Evolutionary conservation across 2,888 invertebrate genomes (phyloP), one percentile per base, ranked within the genome.

Genomic region (Halictus quadricinctus): DNA sequence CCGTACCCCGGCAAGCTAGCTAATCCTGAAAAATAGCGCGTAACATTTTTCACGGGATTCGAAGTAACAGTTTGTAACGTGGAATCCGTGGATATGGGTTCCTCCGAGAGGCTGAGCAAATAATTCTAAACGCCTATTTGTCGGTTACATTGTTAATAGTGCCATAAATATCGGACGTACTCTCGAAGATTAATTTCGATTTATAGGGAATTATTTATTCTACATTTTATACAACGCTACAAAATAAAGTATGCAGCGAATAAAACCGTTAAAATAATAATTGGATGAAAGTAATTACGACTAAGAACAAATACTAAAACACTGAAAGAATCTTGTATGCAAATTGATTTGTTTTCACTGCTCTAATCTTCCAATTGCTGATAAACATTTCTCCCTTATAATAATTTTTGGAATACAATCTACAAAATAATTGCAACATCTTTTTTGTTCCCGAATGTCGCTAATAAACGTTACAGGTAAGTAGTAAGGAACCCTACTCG

Each of bases 21-120:
- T 93, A 93, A 94, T 94, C 93, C 91, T 92, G 92, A 93, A 92
- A 92, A 92, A 94, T 93, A 88, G 90, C 87, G 72, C 25, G 73
- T 80, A 85, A 87, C 91, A 92, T 93, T 93, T 93, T 91, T 93
- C 92, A 93, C 88, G 60, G 89, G 90, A 92, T 93, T 87, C 91
- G 83, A 92, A 92, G 90, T 91, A 90, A 88, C 89, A 91, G 93
- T 92, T 91, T 92, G 91, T 88, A 87, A 78, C 85, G 75, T 76
- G 18, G 84, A 77, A 76, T 80, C 64, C 81, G 48, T 81, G 88
- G 84, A 87, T 83, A 80, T 82, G 76, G 83, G 78, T 18, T 70
- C 69, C 83, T 81, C 84, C 82, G 78, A 66, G 78, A 43, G 73
- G 70, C 73, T 43, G 41, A 29, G 36, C 21, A 69, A 72, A 75